phyloP scores from a whole-genome alignment of 2,797 vertebrate genomes.

The Diglossa cyanea region DNA sequence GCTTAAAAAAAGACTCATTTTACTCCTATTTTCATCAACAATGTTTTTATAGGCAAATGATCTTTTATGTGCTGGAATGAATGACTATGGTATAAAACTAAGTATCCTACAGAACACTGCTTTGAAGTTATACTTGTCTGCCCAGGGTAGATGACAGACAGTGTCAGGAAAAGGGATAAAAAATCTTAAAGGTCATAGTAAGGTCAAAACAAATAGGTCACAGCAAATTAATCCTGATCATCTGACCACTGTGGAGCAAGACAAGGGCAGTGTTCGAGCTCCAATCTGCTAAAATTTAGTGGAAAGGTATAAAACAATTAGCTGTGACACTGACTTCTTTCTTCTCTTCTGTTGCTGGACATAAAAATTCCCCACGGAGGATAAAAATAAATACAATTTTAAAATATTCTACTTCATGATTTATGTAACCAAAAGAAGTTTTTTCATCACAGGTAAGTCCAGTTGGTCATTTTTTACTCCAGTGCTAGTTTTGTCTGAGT shows the following conservation, averaged over 20 bases:
- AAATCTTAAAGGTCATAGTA: constrained; percentile 62
- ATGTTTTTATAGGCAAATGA: constrained; percentile 62
- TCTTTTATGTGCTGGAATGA: constrained; percentile 61
- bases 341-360: not conserved
- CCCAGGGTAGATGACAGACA: constrained; percentile 58
- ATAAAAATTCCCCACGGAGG: not conserved
- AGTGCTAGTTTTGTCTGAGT: not conserved
- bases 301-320: constrained; percentile 50
- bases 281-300: constrained; percentile 42
- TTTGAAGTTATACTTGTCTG: constrained; percentile 68
- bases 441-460: not conserved
- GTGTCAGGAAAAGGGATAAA: constrained; percentile 59
- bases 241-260: constrained; percentile 48
- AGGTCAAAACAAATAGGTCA: constrained; percentile 75
- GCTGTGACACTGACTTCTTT: not conserved
- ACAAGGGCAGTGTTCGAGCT: constrained; percentile 33
- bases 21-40: constrained; percentile 40
- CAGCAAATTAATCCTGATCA: constrained; percentile 77
- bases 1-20: constrained; percentile 40
- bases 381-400: not conserved
- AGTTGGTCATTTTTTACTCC: not conserved
- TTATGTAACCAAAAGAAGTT: not conserved
- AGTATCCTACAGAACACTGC: constrained; percentile 39
- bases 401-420: not conserved
- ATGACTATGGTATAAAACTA: constrained; percentile 57